Conservation (phyloP, 2,113 vertebrate species). For the Ophthalmolycus amberensis region DNA sequence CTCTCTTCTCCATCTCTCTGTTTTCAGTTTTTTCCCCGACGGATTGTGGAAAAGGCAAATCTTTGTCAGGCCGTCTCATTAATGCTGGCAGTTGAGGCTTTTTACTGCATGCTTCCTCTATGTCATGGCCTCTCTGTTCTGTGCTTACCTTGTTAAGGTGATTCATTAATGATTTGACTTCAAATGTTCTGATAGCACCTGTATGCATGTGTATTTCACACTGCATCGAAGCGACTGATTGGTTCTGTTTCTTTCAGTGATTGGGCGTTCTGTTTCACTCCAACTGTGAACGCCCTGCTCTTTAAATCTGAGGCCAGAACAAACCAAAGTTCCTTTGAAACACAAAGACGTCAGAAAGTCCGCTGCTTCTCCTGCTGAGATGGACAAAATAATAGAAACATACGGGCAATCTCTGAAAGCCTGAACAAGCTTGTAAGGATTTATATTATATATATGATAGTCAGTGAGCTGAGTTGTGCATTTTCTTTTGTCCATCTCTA, state of each 20-base stretch:
- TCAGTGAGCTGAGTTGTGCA: neutral
- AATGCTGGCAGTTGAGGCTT: neutral
- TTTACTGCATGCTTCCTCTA: neutral
- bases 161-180: neutral
- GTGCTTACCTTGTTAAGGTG: neutral
- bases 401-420: neutral
- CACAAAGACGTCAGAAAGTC: neutral
- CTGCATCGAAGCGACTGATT: constrained; percentile 5
- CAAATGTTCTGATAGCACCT: neutral
- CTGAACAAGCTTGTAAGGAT: neutral
- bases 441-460: neutral
- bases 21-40: neutral
- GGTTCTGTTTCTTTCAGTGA: neutral
- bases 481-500: neutral
- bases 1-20: neutral
- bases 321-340: neutral
- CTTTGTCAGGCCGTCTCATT: constrained; percentile 9
- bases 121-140: neutral
- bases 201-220: neutral
- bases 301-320: constrained; percentile 1
- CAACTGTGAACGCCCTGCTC: constrained; percentile 22
- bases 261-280: constrained; percentile 18
- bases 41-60: neutral
- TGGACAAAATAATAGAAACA: neutral
- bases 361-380: neutral